These are phyloP conservation scores for Papilio gigon DNA, from an alignment of 2,888 invertebrate species.

Conservation along the genomic window DNA sequence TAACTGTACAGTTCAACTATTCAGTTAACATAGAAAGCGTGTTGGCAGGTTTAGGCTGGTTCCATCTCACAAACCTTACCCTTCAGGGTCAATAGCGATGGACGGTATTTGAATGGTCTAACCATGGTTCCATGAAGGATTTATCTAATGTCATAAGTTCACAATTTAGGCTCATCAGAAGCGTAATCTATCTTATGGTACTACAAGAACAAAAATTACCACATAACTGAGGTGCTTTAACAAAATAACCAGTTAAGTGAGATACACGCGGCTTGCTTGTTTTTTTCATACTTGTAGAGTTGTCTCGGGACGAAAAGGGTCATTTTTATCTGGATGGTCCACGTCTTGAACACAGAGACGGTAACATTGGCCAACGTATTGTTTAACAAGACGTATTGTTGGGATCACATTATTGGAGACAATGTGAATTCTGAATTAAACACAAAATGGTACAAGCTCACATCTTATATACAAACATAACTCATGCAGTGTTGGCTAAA, in stretches of 20 bases:
- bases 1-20: no score
- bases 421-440: no score
- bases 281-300: slow-evolving; percentile 52
- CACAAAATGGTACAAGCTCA: no score
- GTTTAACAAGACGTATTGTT: background rate
- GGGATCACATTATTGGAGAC: no score
- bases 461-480: no score
- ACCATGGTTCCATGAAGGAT: background rate
- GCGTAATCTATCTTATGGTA: slow-evolving; percentile 7
- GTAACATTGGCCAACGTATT: slow-evolving; percentile 27
- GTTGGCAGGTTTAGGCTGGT: no score
- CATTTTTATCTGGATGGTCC: slow-evolving; percentile 53
- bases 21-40: no score
- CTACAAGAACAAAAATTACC: slow-evolving; percentile 43
- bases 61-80: no score
- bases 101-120: no score
- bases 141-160: background rate
- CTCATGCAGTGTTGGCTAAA: no score
- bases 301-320: slow-evolving; percentile 48
- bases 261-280: slow-evolving; percentile 50
- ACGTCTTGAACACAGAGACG: slow-evolving; percentile 40
- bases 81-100: no score
- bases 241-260: slow-evolving; percentile 53
- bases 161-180: slow-evolving; percentile 2
- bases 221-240: slow-evolving; percentile 46